Evolutionary conservation across 2,113 vertebrate species (phyloP).

Genomic region (Seriola aureovittata): DNA sequence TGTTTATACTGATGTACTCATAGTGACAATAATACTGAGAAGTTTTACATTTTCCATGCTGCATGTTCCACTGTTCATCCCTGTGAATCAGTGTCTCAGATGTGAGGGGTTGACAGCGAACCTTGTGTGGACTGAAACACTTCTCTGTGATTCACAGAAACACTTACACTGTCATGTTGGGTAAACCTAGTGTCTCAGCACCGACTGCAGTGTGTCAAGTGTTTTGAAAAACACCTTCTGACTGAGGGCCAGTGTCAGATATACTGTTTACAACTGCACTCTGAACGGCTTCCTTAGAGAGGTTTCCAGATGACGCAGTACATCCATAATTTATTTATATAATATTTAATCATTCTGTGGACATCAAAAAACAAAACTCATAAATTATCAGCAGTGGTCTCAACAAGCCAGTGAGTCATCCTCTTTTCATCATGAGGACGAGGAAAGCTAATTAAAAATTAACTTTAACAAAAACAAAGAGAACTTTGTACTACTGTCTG

Average conservation of each 20-base stretch:
- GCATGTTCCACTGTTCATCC: too few relatives aligned
- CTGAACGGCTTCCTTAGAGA: not conserved
- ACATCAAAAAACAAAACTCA: not conserved
- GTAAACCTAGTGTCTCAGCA: not conserved
- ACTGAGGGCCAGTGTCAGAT: not conserved
- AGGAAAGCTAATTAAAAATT: too few relatives aligned
- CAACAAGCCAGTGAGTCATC: not conserved
- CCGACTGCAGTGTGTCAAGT: not conserved
- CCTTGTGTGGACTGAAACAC: too few relatives aligned
- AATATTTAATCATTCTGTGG: constrained; percentile 15
- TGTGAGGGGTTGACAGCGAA: too few relatives aligned
- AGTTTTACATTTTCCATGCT: too few relatives aligned
- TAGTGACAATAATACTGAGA: too few relatives aligned
- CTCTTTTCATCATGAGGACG: not conserved
- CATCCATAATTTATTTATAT: constrained; percentile 14
- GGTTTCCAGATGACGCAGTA: not conserved
- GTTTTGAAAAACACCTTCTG: not conserved
- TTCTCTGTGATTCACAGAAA: too few relatives aligned
- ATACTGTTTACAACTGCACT: not conserved
- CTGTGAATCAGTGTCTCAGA: too few relatives aligned
- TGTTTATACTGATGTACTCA: too few relatives aligned
- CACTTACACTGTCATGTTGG: not conserved
- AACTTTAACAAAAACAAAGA: not conserved
- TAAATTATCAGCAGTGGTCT: not conserved
- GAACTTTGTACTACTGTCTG: not conserved